Conservation (phyloP, 2,888 invertebrate species). For the Lasioglossum malachurum region DNA sequence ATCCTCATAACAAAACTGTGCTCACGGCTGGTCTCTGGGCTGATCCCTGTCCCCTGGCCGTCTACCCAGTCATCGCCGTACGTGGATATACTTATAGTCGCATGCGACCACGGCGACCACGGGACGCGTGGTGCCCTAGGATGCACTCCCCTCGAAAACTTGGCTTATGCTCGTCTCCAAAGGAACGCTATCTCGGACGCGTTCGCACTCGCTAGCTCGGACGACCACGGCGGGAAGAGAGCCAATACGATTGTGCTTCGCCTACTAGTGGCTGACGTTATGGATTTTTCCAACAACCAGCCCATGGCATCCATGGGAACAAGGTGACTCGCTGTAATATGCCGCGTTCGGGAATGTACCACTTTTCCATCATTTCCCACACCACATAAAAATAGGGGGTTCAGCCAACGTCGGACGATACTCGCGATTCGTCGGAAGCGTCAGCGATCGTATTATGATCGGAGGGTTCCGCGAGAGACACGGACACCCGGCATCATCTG, state of each 20-base stretch:
- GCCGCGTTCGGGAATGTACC: not conserved
- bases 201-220: slow-evolving; percentile 28
- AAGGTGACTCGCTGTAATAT: not conserved
- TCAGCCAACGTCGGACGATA: not conserved
- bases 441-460: not conserved
- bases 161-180: slow-evolving; percentile 64
- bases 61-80: slow-evolving; percentile 58
- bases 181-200: slow-evolving; percentile 46
- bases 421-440: slow-evolving; percentile 6
- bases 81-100: slow-evolving; percentile 45
- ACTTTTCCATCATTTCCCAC: not conserved
- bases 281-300: slow-evolving; percentile 70
- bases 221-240: slow-evolving; percentile 59
- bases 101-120: slow-evolving; percentile 20
- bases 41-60: slow-evolving; percentile 58
- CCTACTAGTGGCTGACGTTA: slow-evolving; percentile 77
- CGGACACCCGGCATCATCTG: not conserved
- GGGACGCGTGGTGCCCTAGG: slow-evolving; percentile 24
- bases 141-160: slow-evolving; percentile 69
- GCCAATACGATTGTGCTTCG: slow-evolving; percentile 78
- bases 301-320: slow-evolving; percentile 77
- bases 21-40: slow-evolving; percentile 59
- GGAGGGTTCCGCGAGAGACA: not conserved
- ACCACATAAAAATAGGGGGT: not conserved
- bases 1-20: slow-evolving; percentile 81